A percentile compares a stretch with the other conserved stretches of the same genome.
phyloP scores from a whole-genome alignment of 2,888 invertebrate species.

The Ophion slaviceki region DNA sequence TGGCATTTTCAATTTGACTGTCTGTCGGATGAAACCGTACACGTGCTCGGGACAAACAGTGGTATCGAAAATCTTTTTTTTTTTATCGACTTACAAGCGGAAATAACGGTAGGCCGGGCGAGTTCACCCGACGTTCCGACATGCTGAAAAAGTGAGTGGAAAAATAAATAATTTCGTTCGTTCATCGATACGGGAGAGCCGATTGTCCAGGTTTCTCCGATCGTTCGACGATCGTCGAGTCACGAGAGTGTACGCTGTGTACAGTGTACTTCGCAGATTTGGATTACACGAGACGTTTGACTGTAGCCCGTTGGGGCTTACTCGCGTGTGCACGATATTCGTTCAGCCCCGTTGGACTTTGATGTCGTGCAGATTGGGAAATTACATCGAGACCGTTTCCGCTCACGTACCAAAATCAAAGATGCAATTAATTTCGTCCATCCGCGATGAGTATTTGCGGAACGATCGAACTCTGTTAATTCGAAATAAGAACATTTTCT shows the following conservation, averaged over 20 bases:
- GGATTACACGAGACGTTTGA: neutral
- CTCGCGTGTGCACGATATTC: constrained; percentile 5
- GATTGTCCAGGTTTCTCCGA: constrained; percentile 6
- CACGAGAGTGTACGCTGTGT: constrained; percentile 32
- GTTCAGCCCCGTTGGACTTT: constrained; percentile 5
- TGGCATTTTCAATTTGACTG: neutral
- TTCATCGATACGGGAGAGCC: constrained; percentile 40
- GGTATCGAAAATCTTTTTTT: neutral
- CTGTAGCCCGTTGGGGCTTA: neutral
- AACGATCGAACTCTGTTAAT: constrained; percentile 11
- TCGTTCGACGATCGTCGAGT: constrained; percentile 28
- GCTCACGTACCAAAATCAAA: constrained; percentile 70
- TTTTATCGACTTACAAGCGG: neutral
- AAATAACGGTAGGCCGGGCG: neutral
- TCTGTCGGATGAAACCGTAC: neutral
- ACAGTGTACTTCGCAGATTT: neutral
- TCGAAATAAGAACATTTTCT: neutral
- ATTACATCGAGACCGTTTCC: constrained; percentile 19
- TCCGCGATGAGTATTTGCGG: constrained; percentile 1
- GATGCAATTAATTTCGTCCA: constrained; percentile 74
- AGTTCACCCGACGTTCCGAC: neutral
- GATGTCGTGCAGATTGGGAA: constrained; percentile 31
- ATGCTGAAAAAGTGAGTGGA: constrained; percentile 1
- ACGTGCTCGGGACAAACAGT: neutral
- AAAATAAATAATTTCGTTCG: constrained; percentile 45